phyloP scores from a whole-genome alignment of 2,797 vertebrate genomes.

The Lepilemur ruficaudatus region DNA sequence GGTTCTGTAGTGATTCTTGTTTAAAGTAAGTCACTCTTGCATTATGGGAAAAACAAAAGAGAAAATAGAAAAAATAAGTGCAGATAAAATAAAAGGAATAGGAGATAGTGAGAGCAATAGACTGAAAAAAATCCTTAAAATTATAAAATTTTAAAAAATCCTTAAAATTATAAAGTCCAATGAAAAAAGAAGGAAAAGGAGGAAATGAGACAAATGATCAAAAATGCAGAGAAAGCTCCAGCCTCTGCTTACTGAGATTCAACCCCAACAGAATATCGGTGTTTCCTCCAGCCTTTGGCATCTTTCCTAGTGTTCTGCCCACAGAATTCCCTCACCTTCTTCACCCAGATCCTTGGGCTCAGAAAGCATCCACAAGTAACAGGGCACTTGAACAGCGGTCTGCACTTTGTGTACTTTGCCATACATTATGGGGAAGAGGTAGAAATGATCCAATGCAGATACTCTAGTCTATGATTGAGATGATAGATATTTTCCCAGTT shows the following conservation, averaged over 20 bases:
- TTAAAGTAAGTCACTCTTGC: not conserved
- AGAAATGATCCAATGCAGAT: not conserved
- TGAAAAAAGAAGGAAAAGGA: not conserved
- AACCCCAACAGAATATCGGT: not conserved
- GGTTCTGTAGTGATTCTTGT: not conserved
- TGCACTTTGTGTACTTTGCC: not conserved
- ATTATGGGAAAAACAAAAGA: not conserved
- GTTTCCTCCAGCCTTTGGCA: not conserved
- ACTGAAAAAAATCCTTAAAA: not conserved
- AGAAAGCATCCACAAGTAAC: not conserved
- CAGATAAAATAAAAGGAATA: not conserved
- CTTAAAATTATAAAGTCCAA: not conserved
- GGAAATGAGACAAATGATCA: not conserved
- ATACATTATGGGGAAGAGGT: not conserved
- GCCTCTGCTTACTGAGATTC: not conserved
- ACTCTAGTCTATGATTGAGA: not conserved
- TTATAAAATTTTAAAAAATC: not conserved
- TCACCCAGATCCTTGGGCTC: not conserved
- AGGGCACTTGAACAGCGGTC: not conserved
- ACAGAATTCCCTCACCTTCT: slow-evolving; percentile 5
- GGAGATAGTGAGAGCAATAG: not conserved
- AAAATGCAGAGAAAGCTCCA: not conserved
- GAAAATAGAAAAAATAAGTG: not conserved
- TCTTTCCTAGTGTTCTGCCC: not conserved
- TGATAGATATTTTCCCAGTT: not conserved